Percentiles rank a stretch among this genome's conserved stretches.
Conservation (phyloP, 2,888 invertebrate genomes). For the Palloptera scutellata region DNA sequence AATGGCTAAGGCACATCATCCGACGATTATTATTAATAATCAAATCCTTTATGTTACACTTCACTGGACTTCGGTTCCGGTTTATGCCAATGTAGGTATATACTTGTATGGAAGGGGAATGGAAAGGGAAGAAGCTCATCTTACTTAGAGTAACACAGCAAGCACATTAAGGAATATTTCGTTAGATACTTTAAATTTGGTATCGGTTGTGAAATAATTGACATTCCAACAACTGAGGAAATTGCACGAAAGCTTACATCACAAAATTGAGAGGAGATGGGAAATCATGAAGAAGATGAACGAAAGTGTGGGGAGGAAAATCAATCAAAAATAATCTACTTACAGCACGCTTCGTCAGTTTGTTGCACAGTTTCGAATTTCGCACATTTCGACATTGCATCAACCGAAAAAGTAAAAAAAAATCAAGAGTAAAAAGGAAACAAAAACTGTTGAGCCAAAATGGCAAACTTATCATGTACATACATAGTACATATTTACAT, state of each 20-base stretch:
- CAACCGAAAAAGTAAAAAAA: constrained; percentile 15
- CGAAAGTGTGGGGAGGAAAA: constrained; percentile 42
- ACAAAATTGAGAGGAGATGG: constrained; percentile 34
- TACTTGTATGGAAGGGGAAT: too few species aligned
- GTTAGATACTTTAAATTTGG: constrained; percentile 12
- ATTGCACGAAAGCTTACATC: constrained; percentile 26
- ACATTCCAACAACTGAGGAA: constrained; percentile 17
- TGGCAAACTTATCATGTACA: constrained; percentile 34
- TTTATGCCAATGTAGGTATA: background rate
- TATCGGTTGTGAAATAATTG: background rate
- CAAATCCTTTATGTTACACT: constrained; percentile 42
- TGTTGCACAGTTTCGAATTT: constrained; percentile 37
- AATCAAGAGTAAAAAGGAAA: constrained; percentile 35
- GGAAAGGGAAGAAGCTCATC: too few species aligned
- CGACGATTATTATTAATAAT: constrained; percentile 15
- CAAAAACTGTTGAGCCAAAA: constrained; percentile 36
- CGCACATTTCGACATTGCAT: constrained; percentile 18
- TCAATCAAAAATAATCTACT: constrained; percentile 54
- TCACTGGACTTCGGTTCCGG: constrained; percentile 32
- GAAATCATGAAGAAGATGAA: constrained; percentile 37
- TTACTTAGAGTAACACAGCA: too few species aligned
- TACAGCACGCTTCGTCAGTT: constrained; percentile 42
- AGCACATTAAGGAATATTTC: constrained; percentile 10
- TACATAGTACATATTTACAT: too few species aligned
- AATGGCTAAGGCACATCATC: constrained; percentile 32